Evolutionary conservation across 2,113 vertebrate genomes (phyloP), one percentile per base, ranked within the genome.

Genomic region (Pelecanus crispus): DNA sequence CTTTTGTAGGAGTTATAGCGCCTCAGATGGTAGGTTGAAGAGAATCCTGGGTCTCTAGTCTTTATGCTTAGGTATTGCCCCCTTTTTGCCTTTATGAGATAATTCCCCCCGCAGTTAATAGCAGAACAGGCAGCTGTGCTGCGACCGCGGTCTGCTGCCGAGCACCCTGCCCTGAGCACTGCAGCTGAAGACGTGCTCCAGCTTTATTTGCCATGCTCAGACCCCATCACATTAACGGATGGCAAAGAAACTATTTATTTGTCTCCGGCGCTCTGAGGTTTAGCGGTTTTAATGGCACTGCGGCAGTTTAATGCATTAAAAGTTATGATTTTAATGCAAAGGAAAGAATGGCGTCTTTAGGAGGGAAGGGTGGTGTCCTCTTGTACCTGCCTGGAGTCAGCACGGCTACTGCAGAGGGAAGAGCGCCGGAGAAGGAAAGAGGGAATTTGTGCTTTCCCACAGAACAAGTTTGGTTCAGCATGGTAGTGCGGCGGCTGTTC

Each of bases 11-110:
- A 44, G 52, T 50, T 20, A 22, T 1, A 22, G 12, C 13, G 34
- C 65, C 66, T 61, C 42, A 13, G 32, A 10, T 0, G 1, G 40
- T 31, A 25, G 20, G 25, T 5, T 40, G 38, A 50, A 62, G 58
- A 78, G 61, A 32, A 44, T 6, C 45, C 45, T 9, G 31, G 11
- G 7, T 63, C 29, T 70, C 21, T 20, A n/a, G 29, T 34, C 56
- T 53, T 80, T 1, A 0, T 6, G 3, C 53, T 86, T 71, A 26
- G 7, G 2, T 22, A 9, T 29, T 6, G 1, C 9, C 29, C 29
- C 22, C 5, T 0, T 81, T 81, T 77, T 81, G 26, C 38, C 52
- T 71, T 50, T 52, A 11, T 17, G 14, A 6, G 61, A 16, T 32
- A 34, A n/a, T 32, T 84, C 13, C 18, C 31, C 18, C 18, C 1